phyloP scores from a whole-genome alignment of 2,113 vertebrate genomes.

The Aramus guarauna region DNA sequence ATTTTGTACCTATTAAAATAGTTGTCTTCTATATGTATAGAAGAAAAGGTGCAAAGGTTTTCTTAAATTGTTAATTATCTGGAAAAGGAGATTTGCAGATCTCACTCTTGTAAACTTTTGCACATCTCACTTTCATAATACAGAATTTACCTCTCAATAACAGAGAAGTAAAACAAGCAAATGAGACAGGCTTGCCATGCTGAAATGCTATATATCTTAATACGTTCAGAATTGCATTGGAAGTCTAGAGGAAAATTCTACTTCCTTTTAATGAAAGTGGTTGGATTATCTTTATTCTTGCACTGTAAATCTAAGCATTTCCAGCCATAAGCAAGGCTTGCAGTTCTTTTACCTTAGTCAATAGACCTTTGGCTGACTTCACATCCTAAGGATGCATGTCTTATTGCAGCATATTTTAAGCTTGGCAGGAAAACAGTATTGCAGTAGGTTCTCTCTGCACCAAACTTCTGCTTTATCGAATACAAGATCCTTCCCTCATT shows the following conservation, averaged over 20 bases:
- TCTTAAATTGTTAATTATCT: not conserved
- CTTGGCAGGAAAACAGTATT: conserved; percentile 47
- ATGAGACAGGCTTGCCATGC: fast-evolving
- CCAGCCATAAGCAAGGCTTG: not conserved
- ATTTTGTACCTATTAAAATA: not conserved
- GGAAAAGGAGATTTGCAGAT: not conserved
- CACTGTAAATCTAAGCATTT: not conserved
- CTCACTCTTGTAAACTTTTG: not conserved
- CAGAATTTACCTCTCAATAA: not conserved
- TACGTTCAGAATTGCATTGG: not conserved
- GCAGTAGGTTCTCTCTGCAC: conserved; percentile 45
- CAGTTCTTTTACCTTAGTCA: conserved; percentile 18
- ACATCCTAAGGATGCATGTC: conserved; percentile 38
- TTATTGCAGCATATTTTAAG: conserved; percentile 40
- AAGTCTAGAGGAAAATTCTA: not conserved
- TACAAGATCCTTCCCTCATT: not conserved
- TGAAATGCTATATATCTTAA: not conserved
- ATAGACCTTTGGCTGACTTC: conserved; percentile 53
- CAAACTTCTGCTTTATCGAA: not conserved
- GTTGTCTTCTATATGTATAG: not conserved
- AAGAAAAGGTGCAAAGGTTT: not conserved
- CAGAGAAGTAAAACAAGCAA: not conserved
- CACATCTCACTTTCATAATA: not conserved
- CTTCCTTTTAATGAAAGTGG: not conserved
- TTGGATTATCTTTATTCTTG: conserved; percentile 29